phyloP scores from a whole-genome alignment of 2,888 invertebrate genomes.

The Caenorhabditis becei region DNA sequence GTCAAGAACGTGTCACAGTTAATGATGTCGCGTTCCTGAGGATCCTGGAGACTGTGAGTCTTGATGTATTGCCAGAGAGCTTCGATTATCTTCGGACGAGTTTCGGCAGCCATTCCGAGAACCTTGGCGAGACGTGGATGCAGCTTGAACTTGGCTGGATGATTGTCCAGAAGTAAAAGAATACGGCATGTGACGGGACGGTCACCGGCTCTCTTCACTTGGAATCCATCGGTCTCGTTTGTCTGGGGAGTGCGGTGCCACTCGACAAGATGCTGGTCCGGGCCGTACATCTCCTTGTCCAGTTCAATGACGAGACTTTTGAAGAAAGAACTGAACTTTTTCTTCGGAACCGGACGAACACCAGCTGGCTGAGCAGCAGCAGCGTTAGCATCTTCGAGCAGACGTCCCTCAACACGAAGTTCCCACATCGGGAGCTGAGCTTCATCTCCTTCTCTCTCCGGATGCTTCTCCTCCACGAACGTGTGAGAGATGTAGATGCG shows the following conservation, averaged over 20 bases:
- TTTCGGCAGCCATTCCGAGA: conserved; percentile 97
- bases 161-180: conserved; percentile 95
- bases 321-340: conserved; percentile 99
- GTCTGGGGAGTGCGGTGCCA: conserved; percentile 99
- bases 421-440: conserved; percentile 88
- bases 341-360: conserved; percentile 82
- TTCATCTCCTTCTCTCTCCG: conserved; percentile 81
- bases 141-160: conserved; percentile 96
- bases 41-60: conserved; percentile 91
- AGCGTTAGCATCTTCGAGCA: conserved; percentile 87
- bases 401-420: conserved; percentile 95
- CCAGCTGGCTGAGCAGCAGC: not conserved
- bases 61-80: conserved; percentile 99
- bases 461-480: conserved; percentile 92
- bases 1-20: conserved; percentile 98
- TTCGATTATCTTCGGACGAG: conserved; percentile 96
- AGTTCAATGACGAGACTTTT: conserved; percentile 98
- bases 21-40: conserved; percentile 95
- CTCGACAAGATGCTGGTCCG: conserved; percentile 99
- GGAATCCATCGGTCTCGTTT: conserved; percentile 90
- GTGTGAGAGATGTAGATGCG: conserved; percentile 99
- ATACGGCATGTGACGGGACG: conserved; percentile 99
- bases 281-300: conserved; percentile 98
- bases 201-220: conserved; percentile 95
- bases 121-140: conserved; percentile 95